phyloP scores from a whole-genome alignment of 2,113 vertebrate species.

The Hylia prasina region DNA sequence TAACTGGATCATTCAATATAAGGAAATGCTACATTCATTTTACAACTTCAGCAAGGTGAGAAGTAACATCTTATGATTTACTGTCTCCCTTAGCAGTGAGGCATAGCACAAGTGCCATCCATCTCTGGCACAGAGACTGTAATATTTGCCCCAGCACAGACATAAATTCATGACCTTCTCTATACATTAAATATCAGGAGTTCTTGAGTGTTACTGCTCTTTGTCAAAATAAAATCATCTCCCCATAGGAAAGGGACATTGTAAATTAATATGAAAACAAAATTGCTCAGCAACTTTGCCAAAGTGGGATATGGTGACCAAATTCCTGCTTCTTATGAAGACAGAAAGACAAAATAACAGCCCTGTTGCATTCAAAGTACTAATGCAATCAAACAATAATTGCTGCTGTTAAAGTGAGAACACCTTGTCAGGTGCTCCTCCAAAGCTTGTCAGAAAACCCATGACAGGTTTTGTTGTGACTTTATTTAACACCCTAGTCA shows the following conservation, averaged over 20 bases:
- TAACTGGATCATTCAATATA: constrained; percentile 20
- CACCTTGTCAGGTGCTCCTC: constrained; percentile 46
- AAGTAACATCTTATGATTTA: constrained; percentile 3
- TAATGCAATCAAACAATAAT: background rate
- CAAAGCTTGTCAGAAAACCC: constrained; percentile 17
- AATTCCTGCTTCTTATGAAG: background rate
- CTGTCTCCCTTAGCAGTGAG: background rate
- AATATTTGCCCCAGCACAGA: background rate
- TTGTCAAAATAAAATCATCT: constrained; percentile 33
- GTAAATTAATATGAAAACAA: background rate
- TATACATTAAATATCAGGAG: background rate
- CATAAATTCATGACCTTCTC: constrained; percentile 31
- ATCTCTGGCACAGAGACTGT: background rate
- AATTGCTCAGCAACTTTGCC: background rate
- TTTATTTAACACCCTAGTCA: constrained; percentile 19
- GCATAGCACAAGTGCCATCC: background rate
- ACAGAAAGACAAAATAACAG: background rate
- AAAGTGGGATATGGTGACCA: background rate
- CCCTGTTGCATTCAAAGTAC: background rate
- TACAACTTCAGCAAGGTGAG: constrained; percentile 33
- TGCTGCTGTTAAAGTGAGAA: background rate
- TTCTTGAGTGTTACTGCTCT: background rate
- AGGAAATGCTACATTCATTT: background rate
- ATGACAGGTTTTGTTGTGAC: constrained; percentile 30
- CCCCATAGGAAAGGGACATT: background rate